Percentiles rank a stretch among this genome's conserved stretches.
These are phyloP conservation scores for Drosophila novamexicana DNA, from an alignment of 1,140 invertebrate genomes.

Conservation along the genomic window DNA sequence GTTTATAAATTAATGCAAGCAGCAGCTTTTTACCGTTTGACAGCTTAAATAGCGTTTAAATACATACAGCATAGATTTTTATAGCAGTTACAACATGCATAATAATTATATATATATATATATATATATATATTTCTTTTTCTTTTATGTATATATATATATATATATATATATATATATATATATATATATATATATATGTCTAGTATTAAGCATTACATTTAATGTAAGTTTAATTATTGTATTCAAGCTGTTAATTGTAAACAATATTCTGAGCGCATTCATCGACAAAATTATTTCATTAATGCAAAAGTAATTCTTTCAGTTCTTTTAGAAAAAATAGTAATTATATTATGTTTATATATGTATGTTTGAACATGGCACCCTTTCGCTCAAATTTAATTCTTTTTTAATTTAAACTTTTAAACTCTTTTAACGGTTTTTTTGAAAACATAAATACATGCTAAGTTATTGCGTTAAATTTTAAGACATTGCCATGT, in stretches of 20 bases:
- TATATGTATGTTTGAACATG: too few species aligned
- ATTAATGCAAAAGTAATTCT: too few species aligned
- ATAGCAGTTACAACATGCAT: neutral
- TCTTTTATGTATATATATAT: neutral
- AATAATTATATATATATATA: neutral
- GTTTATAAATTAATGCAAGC: too few species aligned
- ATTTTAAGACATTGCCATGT: constrained; percentile 1
- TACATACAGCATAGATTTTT: neutral
- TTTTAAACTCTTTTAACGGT: too few species aligned
- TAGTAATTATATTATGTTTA: too few species aligned
- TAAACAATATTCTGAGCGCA: neutral
- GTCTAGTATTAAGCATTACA: neutral
- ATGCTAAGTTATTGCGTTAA: constrained; percentile 1
- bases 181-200: neutral
- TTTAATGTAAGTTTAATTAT: neutral
- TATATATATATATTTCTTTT: too few species aligned
- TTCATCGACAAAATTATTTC: too few species aligned
- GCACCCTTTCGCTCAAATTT: too few species aligned
- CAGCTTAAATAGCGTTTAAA: neutral
- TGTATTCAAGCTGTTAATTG: constrained; percentile 4
- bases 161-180: neutral
- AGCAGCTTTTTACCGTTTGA: neutral
- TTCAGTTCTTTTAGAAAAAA: too few species aligned
- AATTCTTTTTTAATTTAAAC: too few species aligned
- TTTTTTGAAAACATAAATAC: neutral